Conservation (phyloP, 2,888 invertebrate species). For the Amiota communis region DNA sequence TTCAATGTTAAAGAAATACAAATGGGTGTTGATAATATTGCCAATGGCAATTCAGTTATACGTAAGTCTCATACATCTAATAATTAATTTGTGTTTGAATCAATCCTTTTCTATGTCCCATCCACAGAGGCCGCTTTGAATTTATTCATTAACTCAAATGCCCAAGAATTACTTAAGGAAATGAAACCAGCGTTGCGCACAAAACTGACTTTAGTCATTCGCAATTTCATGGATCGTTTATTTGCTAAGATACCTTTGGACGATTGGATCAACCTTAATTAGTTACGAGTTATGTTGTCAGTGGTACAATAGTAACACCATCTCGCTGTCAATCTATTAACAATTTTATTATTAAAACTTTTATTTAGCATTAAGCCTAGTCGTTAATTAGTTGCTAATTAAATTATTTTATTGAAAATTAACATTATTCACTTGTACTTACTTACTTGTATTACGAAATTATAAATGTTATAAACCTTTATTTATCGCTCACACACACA, state of each 20-base stretch:
- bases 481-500: slow-evolving; percentile 10
- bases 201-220: slow-evolving; percentile 84
- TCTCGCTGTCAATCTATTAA: too few species aligned
- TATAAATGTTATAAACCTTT: neutral
- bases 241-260: slow-evolving; percentile 86
- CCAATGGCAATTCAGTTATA: slow-evolving; percentile 85
- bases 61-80: slow-evolving; percentile 76
- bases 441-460: neutral
- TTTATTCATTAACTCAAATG: slow-evolving; percentile 88
- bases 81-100: neutral
- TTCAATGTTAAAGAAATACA: slow-evolving; percentile 87
- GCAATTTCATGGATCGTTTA: slow-evolving; percentile 82
- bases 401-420: slow-evolving; percentile 17
- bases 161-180: slow-evolving; percentile 87
- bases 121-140: slow-evolving; percentile 86
- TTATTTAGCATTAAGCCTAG: slow-evolving; percentile 21
- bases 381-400: slow-evolving; percentile 19
- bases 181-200: slow-evolving; percentile 89
- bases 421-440: neutral
- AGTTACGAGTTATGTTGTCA: slow-evolving; percentile 26
- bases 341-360: neutral
- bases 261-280: slow-evolving; percentile 78
- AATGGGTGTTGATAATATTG: slow-evolving; percentile 90
- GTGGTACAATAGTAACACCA: too few species aligned
- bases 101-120: slow-evolving; percentile 4